phyloP scores from a whole-genome alignment of 2,113 vertebrate species.

The Heloderma charlesbogerti region DNA sequence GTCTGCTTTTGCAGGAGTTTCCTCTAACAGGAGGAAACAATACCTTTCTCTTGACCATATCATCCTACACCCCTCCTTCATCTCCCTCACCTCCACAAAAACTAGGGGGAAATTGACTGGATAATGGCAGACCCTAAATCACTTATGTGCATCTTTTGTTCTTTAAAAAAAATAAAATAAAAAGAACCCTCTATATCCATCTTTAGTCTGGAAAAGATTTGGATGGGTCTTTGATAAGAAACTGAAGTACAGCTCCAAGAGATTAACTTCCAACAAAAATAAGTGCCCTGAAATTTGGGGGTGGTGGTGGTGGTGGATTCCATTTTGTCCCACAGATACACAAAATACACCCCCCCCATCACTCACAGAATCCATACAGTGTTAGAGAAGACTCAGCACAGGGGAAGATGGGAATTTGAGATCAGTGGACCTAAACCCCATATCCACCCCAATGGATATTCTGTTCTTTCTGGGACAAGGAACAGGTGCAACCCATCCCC shows the following conservation, averaged over 20 bases:
- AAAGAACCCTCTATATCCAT: not conserved
- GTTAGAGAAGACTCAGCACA: not conserved
- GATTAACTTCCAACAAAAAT: not conserved
- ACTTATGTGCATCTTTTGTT: not conserved
- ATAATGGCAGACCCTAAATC: not conserved
- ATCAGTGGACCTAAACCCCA: not conserved
- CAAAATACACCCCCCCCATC: not conserved
- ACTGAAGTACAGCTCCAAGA: not conserved
- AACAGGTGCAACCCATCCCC: too few relatives aligned
- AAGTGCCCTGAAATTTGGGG: not conserved
- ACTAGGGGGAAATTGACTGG: not conserved
- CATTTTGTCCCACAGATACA: not conserved
- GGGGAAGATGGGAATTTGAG: not conserved
- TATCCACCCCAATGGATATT: not conserved
- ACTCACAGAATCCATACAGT: not conserved
- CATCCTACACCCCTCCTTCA: not conserved
- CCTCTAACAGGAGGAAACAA: not conserved
- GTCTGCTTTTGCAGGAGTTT: not conserved
- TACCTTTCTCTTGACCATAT: not conserved
- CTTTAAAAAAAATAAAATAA: not conserved
- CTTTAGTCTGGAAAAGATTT: not conserved
- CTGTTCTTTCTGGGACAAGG: not conserved
- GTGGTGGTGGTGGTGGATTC: not conserved
- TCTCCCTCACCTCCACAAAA: not conserved
- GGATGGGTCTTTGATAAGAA: not conserved